A percentile compares a stretch with the other conserved stretches of the same genome.
Evolutionary conservation across 2,797 vertebrate genomes (phyloP).

Genomic region (Simalia tracyae): DNA sequence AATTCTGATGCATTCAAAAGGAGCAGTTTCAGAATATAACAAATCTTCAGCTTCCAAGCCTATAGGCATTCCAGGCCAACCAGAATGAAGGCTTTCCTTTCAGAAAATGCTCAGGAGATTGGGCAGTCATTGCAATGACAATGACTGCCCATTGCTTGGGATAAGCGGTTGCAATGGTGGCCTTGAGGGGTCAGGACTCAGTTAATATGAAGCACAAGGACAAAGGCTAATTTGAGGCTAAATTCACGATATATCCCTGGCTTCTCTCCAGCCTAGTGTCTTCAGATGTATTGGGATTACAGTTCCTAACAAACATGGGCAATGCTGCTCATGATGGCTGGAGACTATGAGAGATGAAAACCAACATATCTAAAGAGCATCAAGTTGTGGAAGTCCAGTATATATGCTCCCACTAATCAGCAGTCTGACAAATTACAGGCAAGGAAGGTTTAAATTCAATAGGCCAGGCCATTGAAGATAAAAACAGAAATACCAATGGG

Average conservation of each 20-base stretch:
- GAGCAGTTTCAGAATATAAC: not conserved
- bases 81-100: not conserved
- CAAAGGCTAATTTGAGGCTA: not conserved
- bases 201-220: not conserved
- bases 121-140: not conserved
- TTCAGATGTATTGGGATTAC: not conserved
- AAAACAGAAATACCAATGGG: not conserved
- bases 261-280: not conserved
- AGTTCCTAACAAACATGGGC: not conserved
- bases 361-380: not conserved
- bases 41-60: not conserved
- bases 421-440: not conserved
- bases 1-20: not conserved
- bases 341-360: not conserved
- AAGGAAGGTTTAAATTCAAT: not conserved
- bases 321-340: not conserved
- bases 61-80: not conserved
- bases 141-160: not conserved
- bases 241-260: not conserved
- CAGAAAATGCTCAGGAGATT: not conserved
- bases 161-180: not conserved
- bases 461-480: not conserved
- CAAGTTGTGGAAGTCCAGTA: not conserved
- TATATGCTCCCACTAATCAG: not conserved
- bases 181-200: not conserved